phyloP scores from a whole-genome alignment of 1,140 invertebrate genomes.

The Panonychus citri region DNA sequence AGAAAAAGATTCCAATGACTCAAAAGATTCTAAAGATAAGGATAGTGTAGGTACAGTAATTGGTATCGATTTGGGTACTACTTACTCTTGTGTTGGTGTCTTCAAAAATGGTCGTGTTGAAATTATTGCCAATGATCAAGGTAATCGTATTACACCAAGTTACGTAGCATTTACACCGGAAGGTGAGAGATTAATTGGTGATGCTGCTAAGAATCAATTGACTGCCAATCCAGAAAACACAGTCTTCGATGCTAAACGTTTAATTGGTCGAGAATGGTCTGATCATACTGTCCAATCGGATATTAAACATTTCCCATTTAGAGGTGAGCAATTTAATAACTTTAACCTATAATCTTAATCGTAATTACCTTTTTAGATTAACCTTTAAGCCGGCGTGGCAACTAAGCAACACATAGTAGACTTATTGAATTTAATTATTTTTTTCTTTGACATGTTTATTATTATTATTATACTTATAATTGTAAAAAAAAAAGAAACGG shows the following conservation, averaged over 20 bases:
- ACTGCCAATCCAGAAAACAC: conserved; percentile 85
- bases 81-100: conserved; percentile 95
- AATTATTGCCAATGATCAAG: conserved; percentile 96
- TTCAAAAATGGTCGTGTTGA: conserved; percentile 93
- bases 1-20: background rate
- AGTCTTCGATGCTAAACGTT: conserved; percentile 12
- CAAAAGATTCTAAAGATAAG: no score
- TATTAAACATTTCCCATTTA: conserved; percentile 77
- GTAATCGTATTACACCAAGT: conserved; percentile 90
- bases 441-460: no score
- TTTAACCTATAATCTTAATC: background rate
- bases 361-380: no score
- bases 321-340: conserved; percentile 21
- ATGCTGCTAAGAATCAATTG: conserved; percentile 92
- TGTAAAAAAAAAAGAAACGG: no score
- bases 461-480: no score
- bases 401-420: no score
- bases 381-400: no score
- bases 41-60: conserved; percentile 38
- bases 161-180: conserved; percentile 90
- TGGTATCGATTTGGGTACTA: conserved; percentile 96
- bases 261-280: conserved; percentile 57
- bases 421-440: no score
- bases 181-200: conserved; percentile 83
- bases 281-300: conserved; percentile 74